Conservation (phyloP, 2,113 vertebrate genomes). For the Pelobates fuscus region DNA sequence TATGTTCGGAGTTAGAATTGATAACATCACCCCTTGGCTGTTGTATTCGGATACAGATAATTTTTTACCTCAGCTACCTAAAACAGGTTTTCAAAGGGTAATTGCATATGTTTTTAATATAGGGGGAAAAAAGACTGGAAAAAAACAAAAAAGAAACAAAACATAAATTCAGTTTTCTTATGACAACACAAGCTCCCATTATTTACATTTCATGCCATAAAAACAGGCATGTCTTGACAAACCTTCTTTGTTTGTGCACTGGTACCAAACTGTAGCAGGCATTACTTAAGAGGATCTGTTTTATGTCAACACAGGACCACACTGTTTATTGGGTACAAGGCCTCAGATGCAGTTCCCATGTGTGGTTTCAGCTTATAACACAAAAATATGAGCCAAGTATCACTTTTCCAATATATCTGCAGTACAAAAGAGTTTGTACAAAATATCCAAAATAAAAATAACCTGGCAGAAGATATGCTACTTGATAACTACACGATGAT, state of each 20-base stretch:
- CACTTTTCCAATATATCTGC: background rate
- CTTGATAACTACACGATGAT: background rate
- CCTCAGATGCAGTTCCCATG: conserved; percentile 19
- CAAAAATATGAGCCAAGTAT: background rate
- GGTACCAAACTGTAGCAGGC: conserved; percentile 52
- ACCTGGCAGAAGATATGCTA: background rate
- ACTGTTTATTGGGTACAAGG: conserved; percentile 49
- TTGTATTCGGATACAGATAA: too few species aligned
- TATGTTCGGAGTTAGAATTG: too few species aligned
- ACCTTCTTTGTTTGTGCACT: conserved; percentile 37
- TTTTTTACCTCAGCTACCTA: too few species aligned
- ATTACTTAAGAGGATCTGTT: conserved; percentile 50
- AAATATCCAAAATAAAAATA: background rate
- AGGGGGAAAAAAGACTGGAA: too few species aligned
- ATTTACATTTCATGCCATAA: conserved; percentile 32
- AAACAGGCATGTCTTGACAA: conserved; percentile 2
- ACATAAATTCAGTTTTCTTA: background rate
- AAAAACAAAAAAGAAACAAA: background rate
- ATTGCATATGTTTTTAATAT: too few species aligned
- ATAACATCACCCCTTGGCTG: too few species aligned
- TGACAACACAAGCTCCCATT: conserved; percentile 23
- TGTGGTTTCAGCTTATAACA: background rate
- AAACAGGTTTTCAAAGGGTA: too few species aligned
- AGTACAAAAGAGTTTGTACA: background rate
- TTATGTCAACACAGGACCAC: conserved; percentile 54